Evolutionary conservation across 2,113 vertebrate species (phyloP).

Genomic region (Pogona vitticeps): DNA sequence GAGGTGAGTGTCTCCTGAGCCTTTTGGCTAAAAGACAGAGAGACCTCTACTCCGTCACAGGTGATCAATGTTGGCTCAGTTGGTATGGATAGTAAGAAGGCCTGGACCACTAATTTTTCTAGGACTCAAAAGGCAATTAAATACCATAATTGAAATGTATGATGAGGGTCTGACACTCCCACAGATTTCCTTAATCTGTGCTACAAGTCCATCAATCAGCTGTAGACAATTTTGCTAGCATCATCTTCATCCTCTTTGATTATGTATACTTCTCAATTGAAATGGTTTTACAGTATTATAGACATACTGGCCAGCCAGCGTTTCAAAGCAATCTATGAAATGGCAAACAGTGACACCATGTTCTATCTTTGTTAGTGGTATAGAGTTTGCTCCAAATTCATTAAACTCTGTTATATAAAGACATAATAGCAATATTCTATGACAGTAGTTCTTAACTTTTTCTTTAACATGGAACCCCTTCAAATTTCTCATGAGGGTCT

Average conservation of each 20-base stretch:
- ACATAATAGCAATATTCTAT: not conserved
- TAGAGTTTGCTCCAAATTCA: too few species aligned
- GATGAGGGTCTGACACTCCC: slow-evolving; percentile 30
- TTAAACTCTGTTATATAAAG: not conserved
- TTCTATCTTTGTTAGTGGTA: too few species aligned
- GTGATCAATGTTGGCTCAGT: slow-evolving; percentile 37
- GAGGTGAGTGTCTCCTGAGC: not conserved
- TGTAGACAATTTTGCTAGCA: slow-evolving; percentile 45
- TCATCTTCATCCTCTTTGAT: slow-evolving; percentile 54
- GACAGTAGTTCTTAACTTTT: too few species aligned
- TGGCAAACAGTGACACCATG: too few species aligned
- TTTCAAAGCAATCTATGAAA: too few species aligned
- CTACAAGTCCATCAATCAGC: slow-evolving; percentile 50
- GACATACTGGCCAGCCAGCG: not conserved
- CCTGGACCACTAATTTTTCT: slow-evolving; percentile 52
- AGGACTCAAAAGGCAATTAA: slow-evolving; percentile 59
- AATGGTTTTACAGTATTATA: slow-evolving; percentile 40
- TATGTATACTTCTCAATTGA: slow-evolving; percentile 42
- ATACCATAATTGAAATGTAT: slow-evolving; percentile 49
- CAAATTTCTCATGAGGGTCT: too few species aligned
- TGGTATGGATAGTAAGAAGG: not conserved
- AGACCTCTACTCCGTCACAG: slow-evolving; percentile 42
- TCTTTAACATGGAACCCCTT: too few species aligned
- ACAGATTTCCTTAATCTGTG: too few species aligned
- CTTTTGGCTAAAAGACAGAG: slow-evolving; percentile 31